A percentile compares a stretch with the other conserved stretches of the same genome.
phyloP scores from a whole-genome alignment of 2,113 vertebrate species.

The Chitala chitala region DNA sequence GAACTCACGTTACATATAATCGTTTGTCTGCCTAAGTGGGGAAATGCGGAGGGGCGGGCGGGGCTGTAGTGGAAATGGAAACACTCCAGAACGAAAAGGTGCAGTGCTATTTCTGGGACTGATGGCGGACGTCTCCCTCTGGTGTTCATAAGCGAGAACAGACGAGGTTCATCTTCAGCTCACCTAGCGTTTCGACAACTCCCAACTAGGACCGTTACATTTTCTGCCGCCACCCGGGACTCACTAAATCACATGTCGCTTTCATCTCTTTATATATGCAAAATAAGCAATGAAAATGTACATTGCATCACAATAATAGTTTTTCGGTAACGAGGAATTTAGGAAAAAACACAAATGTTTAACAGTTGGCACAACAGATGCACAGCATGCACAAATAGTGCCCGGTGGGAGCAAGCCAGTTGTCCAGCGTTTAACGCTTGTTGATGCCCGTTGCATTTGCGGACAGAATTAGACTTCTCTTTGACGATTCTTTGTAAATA shows the following conservation, averaged over 20 bases:
- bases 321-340: neutral
- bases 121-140: slow-evolving; percentile 55
- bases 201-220: neutral
- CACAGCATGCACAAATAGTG: neutral
- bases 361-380: slow-evolving; percentile 9
- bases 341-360: neutral
- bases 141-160: slow-evolving; percentile 31
- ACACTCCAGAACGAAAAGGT: neutral
- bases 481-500: neutral
- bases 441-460: neutral
- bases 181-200: neutral
- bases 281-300: too few relatives aligned
- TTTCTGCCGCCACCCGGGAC: too few relatives aligned
- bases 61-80: neutral
- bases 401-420: neutral
- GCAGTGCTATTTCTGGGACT: slow-evolving; percentile 13
- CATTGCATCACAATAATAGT: neutral
- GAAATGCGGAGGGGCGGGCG: too few relatives aligned
- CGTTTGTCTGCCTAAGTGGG: neutral
- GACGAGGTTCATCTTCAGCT: neutral
- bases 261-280: too few relatives aligned
- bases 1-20: neutral
- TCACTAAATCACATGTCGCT: too few relatives aligned
- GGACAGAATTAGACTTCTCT: neutral
- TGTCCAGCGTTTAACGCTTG: slow-evolving; percentile 9